A percentile compares a stretch with the other conserved stretches of the same genome.
Conservation (phyloP, 2,797 vertebrate species). For the Sebastes elongatus region DNA sequence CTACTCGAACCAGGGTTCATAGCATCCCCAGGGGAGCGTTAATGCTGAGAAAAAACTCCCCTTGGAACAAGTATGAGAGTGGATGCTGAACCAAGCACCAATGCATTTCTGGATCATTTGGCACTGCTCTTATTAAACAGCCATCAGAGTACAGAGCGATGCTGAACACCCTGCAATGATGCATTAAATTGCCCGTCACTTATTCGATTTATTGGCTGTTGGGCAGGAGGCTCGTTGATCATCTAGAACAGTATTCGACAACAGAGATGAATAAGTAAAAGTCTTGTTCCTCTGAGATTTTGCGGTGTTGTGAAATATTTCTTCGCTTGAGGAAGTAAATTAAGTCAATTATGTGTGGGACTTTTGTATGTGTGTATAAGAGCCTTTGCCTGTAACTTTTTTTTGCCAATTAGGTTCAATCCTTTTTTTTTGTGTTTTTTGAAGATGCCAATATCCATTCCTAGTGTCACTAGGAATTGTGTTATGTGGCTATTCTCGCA, state of each 20-base stretch:
- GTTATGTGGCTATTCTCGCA: background rate
- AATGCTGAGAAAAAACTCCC: background rate
- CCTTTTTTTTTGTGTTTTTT: too few species aligned
- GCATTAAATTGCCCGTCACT: constrained; percentile 15
- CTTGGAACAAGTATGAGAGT: background rate
- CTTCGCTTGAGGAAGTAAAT: background rate
- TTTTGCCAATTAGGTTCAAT: background rate
- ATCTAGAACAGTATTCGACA: constrained; percentile 26
- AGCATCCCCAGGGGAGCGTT: background rate
- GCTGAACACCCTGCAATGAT: constrained; percentile 5
- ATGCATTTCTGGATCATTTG: background rate
- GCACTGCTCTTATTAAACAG: constrained; percentile 15
- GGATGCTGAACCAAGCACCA: background rate
- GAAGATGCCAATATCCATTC: background rate
- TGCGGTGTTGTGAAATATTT: background rate
- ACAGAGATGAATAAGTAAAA: constrained; percentile 23
- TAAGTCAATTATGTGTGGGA: background rate
- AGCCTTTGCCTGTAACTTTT: background rate
- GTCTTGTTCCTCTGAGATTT: background rate
- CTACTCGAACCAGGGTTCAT: background rate
- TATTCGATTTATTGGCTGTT: constrained; percentile 41
- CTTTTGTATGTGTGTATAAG: too few species aligned
- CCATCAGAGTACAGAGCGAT: background rate
- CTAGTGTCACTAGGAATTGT: background rate
- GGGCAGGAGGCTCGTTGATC: constrained; percentile 40